These are phyloP conservation scores for Odontophorus gujanensis DNA, from an alignment of 2,113 vertebrate genomes.

Conservation along the genomic window DNA sequence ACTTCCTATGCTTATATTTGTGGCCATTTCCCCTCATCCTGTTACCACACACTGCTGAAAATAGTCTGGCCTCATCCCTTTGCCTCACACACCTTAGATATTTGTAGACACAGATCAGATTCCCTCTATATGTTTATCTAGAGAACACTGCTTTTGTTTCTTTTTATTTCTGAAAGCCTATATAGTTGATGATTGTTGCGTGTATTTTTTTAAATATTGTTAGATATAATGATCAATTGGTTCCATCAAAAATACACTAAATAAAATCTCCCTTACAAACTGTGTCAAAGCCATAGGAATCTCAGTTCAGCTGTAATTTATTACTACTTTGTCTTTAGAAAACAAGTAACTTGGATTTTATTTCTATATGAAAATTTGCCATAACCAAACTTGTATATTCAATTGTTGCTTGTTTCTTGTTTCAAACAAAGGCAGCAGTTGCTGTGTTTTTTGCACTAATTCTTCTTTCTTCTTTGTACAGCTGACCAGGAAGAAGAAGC, in stretches of 20 bases:
- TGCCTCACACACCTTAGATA: too few species aligned
- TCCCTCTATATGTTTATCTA: neutral
- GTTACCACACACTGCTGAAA: too few species aligned
- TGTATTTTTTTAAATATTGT: neutral
- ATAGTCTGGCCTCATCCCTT: too few species aligned
- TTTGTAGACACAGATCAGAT: too few species aligned
- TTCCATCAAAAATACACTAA: neutral
- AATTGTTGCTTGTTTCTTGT: neutral
- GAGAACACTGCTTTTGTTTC: neutral
- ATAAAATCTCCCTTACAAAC: neutral
- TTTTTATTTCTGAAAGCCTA: neutral
- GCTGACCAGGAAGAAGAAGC: slow-evolving; percentile 91
- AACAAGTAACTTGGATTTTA: neutral
- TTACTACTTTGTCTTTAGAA: neutral
- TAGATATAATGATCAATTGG: neutral
- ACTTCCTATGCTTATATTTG: too few species aligned
- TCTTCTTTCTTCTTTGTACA: slow-evolving; percentile 33
- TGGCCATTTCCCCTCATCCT: too few species aligned
- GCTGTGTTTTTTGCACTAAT: neutral
- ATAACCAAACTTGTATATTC: neutral
- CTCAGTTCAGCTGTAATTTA: neutral
- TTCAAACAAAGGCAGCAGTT: neutral
- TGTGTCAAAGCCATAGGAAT: neutral
- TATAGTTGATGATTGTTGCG: neutral
- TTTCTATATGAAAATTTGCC: neutral